These are phyloP conservation scores for Talpa occidentalis DNA, from an alignment of 2,113 vertebrate genomes.

Conservation along the genomic window DNA sequence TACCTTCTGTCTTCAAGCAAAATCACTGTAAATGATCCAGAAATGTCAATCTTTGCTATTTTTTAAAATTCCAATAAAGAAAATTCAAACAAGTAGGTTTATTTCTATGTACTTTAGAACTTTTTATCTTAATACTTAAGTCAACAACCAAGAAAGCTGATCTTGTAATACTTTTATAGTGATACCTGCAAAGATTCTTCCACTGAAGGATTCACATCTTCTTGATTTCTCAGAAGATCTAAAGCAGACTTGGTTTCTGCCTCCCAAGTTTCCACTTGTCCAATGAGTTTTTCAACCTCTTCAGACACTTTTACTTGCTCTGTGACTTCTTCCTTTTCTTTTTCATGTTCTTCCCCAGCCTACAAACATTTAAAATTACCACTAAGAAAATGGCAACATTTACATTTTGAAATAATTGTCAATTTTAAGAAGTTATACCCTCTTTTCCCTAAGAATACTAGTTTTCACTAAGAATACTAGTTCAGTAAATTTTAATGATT, in stretches of 20 bases:
- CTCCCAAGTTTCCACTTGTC: constrained; percentile 78
- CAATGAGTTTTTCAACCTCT: constrained; percentile 77
- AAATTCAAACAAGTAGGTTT: neutral
- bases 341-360: constrained; percentile 67
- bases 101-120: neutral
- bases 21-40: neutral
- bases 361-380: constrained; percentile 68
- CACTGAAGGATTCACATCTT: neutral
- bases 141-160: fast-evolving
- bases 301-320: constrained; percentile 45
- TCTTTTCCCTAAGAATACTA: neutral
- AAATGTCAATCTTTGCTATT: neutral
- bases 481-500: constrained; percentile 2
- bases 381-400: neutral
- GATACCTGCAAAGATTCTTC: constrained; percentile 82
- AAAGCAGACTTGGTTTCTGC: constrained; percentile 63
- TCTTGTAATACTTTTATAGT: constrained; percentile 19
- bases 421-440: neutral
- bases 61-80: neutral
- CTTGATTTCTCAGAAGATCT: neutral
- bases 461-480: too few relatives aligned
- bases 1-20: neutral
- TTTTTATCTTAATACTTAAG: neutral
- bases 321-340: constrained; percentile 16
- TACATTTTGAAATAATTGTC: constrained; percentile 22